phyloP scores from a whole-genome alignment of 2,113 vertebrate genomes.

The Aegithalos caudatus region DNA sequence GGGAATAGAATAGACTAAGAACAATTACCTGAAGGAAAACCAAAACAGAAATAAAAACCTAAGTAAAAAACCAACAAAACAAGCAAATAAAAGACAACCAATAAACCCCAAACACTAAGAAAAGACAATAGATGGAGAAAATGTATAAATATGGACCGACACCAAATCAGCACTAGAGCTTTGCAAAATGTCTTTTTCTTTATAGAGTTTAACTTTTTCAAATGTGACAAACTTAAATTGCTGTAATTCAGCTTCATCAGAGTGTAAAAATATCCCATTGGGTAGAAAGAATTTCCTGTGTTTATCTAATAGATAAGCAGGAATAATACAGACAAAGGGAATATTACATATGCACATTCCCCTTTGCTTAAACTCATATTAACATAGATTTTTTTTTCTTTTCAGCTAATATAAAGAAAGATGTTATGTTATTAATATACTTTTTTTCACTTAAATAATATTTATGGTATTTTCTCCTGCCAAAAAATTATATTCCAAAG shows the following conservation, averaged over 20 bases:
- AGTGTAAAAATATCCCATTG: background rate
- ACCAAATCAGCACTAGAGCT: background rate
- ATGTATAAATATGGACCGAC: background rate
- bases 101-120: background rate
- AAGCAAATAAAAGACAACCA: background rate
- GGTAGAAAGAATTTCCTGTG: background rate
- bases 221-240: background rate
- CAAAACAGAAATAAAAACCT: too few species aligned
- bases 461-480: background rate
- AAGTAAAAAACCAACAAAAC: background rate
- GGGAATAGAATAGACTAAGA: background rate
- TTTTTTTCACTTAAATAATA: background rate
- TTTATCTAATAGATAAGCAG: background rate
- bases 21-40: accelerated
- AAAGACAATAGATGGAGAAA: background rate
- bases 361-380: background rate
- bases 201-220: background rate
- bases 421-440: accelerated
- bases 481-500: background rate
- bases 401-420: background rate
- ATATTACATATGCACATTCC: background rate
- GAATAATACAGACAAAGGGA: background rate
- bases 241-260: background rate
- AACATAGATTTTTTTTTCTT: accelerated
- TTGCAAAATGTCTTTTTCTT: background rate